Base-by-base conservation (phyloP, 2,113 vertebrate species). In the Dicerorhinus sumatrensis region DNA sequence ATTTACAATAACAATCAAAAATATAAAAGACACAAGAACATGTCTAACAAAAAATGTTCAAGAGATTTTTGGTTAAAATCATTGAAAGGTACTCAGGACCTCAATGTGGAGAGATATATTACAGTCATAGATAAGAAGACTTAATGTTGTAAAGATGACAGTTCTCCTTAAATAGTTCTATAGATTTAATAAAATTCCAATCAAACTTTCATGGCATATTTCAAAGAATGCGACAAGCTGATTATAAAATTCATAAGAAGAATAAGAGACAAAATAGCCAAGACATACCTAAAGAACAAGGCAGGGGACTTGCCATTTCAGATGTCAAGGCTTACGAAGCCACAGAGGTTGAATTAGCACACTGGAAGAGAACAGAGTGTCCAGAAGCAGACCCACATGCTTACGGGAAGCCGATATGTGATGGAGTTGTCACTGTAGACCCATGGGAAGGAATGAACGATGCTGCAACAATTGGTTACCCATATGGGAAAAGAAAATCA, bases 381-480 rank as follows among this genome's bases (percentile, higher is more conserved):
- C 42, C 31, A 23, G 23, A 5, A 11, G 48, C 62, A 51, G 27
- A 58, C 16, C 17, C 20, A 3, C 13, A 11, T 3, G n/a, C 16
- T 1, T 1, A 14, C 0, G 17, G 7, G 12, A 48, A 17, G 23
- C 11, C 3, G 5, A 6, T 23, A 4, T 5, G 0, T 2, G 9
- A 25, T 3, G 33, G 27, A 54, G 48, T 7, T 8, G n/a, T 62
- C 21, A 3, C 7, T 31, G 23, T 1, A 79, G 85, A 27, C 29
- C 10, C 3, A 12, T 3, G 13, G 54, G 70, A 33, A 67, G 75
- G 33, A 14, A 11, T 12, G 27, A 27, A 8, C 58, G 14, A 0
- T 16, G 39, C 14, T 33, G 29, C 36, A 46, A 27, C 31, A 27
- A 62, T 7, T 29, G 42, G 16, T 39, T 76, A 46, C 72, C 60